Percentiles rank a stretch among this genome's conserved stretches.
These are phyloP conservation scores for Decapterus maruadsi DNA, from an alignment of 2,797 vertebrate genomes.

Conservation along the genomic window DNA sequence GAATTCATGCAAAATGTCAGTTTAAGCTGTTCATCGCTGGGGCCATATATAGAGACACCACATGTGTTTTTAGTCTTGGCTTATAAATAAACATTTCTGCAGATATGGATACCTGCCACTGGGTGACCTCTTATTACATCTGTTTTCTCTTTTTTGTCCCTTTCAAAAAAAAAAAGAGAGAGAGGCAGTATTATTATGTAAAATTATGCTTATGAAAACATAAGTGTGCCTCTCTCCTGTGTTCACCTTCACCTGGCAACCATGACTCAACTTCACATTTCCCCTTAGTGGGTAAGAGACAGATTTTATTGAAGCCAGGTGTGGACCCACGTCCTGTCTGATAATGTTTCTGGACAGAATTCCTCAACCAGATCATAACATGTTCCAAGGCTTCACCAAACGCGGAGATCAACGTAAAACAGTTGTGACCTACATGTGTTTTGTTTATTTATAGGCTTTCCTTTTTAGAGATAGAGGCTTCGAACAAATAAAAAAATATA, in stretches of 20 bases:
- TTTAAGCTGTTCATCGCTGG: conserved; percentile 57
- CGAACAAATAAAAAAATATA: conserved; percentile 26
- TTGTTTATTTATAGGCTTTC: conserved; percentile 15
- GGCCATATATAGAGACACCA: conserved; percentile 66
- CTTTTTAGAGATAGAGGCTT: conserved; percentile 33
- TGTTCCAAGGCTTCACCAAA: conserved; percentile 49
- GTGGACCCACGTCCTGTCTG: conserved; percentile 69
- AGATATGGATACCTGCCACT: conserved; percentile 85
- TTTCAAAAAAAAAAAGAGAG: conserved; percentile 49
- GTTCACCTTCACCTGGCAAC: conserved; percentile 87
- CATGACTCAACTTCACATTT: conserved; percentile 84
- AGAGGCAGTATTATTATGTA: conserved; percentile 86
- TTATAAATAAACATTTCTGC: conserved; percentile 87
- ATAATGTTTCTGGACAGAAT: conserved; percentile 69
- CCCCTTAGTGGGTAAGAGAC: conserved; percentile 73
- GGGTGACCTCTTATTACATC: conserved; percentile 88
- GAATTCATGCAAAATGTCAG: conserved; percentile 71
- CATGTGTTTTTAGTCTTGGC: conserved; percentile 84
- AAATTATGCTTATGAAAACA: conserved; percentile 91
- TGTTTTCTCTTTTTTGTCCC: conserved; percentile 87
- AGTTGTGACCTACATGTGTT: conserved; percentile 26
- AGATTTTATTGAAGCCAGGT: conserved; percentile 87
- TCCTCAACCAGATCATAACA: conserved; percentile 73
- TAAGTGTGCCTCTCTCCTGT: conserved; percentile 78
- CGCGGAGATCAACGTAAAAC: conserved; percentile 44